Evolutionary conservation across 1,140 invertebrate genomes (phyloP).

Genomic region (Orchesella cincta): DNA sequence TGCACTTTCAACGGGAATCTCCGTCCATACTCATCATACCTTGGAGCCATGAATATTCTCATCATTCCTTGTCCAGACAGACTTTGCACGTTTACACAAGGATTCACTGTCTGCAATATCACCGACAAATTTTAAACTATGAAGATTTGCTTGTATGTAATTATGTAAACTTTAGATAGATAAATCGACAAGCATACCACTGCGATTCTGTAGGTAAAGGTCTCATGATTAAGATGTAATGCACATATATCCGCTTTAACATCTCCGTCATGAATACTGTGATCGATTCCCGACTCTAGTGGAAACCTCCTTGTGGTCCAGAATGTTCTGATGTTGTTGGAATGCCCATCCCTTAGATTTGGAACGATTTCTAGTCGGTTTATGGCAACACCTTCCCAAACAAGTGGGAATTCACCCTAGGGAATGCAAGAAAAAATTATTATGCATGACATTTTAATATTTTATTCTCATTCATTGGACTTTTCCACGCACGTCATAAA

Average conservation of each 20-base stretch:
- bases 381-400: constrained; percentile 21
- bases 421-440: background rate
- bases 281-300: background rate
- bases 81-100: background rate
- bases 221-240: constrained; percentile 8
- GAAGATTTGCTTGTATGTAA: background rate
- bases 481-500: too few species aligned
- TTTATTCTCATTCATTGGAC: background rate
- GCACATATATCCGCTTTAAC: background rate
- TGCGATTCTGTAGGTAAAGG: constrained; percentile 12
- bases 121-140: background rate
- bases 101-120: background rate
- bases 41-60: constrained; percentile 75
- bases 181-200: too few species aligned
- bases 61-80: constrained; percentile 62
- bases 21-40: constrained; percentile 68
- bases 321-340: constrained; percentile 1
- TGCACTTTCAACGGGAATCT: constrained; percentile 67
- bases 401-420: constrained; percentile 4
- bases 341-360: background rate
- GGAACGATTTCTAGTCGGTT: background rate
- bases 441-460: background rate
- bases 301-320: background rate
- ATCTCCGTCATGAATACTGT: constrained; percentile 21
- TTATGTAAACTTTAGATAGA: background rate